Base-by-base conservation (phyloP, 2,113 vertebrate genomes). In the Pelusios castaneus region DNA sequence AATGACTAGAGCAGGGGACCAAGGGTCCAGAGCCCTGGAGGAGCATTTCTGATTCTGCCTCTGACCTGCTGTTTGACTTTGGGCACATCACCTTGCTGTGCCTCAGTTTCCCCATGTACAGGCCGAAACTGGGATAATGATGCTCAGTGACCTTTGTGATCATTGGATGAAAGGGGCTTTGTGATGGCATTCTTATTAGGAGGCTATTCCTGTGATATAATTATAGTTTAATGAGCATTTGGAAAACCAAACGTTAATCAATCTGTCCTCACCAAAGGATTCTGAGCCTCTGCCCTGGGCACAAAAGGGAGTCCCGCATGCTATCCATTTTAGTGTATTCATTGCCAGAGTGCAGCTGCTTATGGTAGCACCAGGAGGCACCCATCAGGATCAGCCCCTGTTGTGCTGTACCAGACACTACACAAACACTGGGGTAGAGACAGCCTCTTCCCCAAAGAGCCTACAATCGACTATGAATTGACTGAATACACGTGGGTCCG, bases 91-190 rank as follows among this genome's bases (percentile, higher is more conserved):
- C 22, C 45, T 6, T 1, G 70, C 85, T 2, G 1, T 85, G 52
- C 31, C 78, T 95, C 75, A 34, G 63, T 76, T 91, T 87, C 86
- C 54, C 89, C 80, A n/a, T 43, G 43, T 81, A 79, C 60, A 79
- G 80, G 82, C 45, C 34, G 52, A 94, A 58, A 52, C 49, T 81
- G 80, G 45, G 84, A 82, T 0, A 3, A 60, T 56, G 83, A 49
- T 43, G 10, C 34, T 60, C 84, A 38, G 5, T 67, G 80, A 70
- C 43, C 91, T 91, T 80, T 76, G 38, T n/a, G 29, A 5, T 22
- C 51, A 75, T 58, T 93, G 84, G 41, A 41, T 13, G 3, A 77
- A 8, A 76, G 52, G 21, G 60, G 25, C 38, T 12, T 11, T 51
- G 13, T 0, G 3, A 2, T 41, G 1, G 0, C 34, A 49, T 24